Percentiles rank a stretch among this genome's conserved stretches.
Evolutionary conservation across 2,113 vertebrate genomes (phyloP).

Genomic region (Oncorhynchus masou): DNA sequence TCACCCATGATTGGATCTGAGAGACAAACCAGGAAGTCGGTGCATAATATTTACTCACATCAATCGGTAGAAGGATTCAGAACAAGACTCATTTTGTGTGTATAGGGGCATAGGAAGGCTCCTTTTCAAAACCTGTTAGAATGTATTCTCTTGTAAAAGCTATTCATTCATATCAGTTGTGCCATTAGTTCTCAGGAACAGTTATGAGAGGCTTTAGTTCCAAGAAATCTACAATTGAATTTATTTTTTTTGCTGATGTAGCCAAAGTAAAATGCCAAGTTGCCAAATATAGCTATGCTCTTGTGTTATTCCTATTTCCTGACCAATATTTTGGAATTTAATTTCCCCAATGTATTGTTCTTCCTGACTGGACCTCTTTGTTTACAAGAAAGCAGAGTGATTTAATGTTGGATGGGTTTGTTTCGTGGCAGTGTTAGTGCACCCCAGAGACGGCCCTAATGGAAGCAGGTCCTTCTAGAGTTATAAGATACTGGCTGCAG

Average conservation of each 20-base stretch:
- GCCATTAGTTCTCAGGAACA: neutral
- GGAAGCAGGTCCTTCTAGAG: too few relatives aligned
- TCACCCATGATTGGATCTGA: neutral
- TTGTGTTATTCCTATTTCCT: neutral
- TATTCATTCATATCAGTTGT: neutral
- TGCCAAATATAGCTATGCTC: constrained; percentile 15
- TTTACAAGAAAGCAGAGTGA: neutral
- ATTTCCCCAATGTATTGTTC: constrained; percentile 2
- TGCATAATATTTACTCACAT: neutral
- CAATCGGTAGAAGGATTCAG: too few relatives aligned
- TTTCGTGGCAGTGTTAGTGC: neutral
- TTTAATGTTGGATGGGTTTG: constrained; percentile 11
- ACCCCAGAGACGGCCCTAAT: constrained; percentile 5
- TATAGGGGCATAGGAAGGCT: too few relatives aligned
- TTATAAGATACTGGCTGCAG: neutral
- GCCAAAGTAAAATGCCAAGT: neutral
- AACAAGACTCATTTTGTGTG: too few relatives aligned
- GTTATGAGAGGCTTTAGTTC: neutral
- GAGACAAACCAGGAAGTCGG: neutral
- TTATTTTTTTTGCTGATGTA: too few relatives aligned
- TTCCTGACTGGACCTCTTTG: neutral
- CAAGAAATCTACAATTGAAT: neutral
- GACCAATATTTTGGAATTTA: constrained; percentile 12
- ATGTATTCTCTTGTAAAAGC: too few relatives aligned
- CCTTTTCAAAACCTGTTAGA: too few relatives aligned